These are phyloP conservation scores for Aegotheles bennettii DNA, from an alignment of 2,113 vertebrate species.

Conservation along the genomic window DNA sequence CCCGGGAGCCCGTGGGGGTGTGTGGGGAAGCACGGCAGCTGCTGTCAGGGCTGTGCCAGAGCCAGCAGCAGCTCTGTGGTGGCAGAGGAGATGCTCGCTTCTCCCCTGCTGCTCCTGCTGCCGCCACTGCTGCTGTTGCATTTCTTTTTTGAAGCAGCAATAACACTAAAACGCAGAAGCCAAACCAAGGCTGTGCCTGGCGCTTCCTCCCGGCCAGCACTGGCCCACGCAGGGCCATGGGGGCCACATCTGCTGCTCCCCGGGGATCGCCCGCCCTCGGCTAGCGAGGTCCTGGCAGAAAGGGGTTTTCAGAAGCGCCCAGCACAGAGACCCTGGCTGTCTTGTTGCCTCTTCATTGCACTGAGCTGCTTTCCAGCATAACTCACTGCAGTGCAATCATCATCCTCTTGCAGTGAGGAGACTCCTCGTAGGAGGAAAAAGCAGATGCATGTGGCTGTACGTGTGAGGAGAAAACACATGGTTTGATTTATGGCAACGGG, in stretches of 20 bases:
- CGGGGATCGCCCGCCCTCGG: rapidly evolving
- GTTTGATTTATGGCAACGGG: conserved; percentile 31
- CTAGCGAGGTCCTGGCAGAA: neutral
- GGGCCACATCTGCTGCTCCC: neutral
- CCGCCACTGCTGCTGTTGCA: neutral
- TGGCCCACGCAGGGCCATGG: rapidly evolving
- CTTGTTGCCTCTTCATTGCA: neutral
- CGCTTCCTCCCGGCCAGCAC: neutral
- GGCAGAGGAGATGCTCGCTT: neutral
- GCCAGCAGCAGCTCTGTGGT: neutral
- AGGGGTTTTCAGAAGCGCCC: neutral
- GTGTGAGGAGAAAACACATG: conserved; percentile 38
- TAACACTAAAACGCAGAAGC: neutral
- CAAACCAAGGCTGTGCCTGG: neutral
- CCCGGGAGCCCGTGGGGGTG: rapidly evolving
- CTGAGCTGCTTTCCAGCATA: neutral
- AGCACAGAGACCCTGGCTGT: rapidly evolving
- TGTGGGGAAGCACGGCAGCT: rapidly evolving
- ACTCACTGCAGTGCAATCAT: neutral
- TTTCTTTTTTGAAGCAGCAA: neutral
- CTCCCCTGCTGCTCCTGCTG: neutral
- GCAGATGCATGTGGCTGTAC: neutral
- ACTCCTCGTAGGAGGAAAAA: neutral
- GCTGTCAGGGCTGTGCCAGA: neutral
- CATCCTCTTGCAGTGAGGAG: neutral